phyloP scores from a whole-genome alignment of 2,113 vertebrate genomes.

The Egretta garzetta region DNA sequence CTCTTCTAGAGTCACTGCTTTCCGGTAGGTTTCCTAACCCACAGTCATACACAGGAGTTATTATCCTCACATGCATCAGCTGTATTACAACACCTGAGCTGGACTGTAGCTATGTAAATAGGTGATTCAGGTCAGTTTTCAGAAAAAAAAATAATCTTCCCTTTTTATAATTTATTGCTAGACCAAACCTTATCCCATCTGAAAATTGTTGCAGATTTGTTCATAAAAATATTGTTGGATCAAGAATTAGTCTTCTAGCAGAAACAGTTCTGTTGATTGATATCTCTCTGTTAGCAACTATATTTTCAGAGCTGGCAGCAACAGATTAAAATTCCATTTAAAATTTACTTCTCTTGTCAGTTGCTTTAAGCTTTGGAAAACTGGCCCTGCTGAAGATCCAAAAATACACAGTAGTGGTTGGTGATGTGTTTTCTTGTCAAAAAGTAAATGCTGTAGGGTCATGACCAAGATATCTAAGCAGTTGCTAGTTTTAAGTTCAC shows the following conservation, averaged over 20 bases:
- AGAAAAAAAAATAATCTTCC: neutral
- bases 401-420: neutral
- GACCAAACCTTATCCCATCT: neutral
- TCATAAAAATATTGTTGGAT: neutral
- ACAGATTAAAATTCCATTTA: neutral
- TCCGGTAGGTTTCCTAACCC: neutral
- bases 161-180: neutral
- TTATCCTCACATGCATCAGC: neutral
- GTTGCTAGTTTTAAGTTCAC: constrained; percentile 20
- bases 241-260: neutral
- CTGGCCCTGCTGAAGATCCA: neutral
- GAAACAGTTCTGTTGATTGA: neutral
- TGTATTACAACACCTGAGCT: neutral
- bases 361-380: neutral
- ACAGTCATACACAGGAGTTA: neutral
- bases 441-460: neutral
- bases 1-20: neutral
- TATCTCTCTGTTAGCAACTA: neutral
- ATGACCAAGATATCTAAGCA: neutral
- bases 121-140: neutral
- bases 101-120: neutral
- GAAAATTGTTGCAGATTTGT: neutral
- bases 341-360: neutral
- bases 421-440: neutral
- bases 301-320: neutral